Evolutionary conservation across 92 coral and sea anemone species (phyloP).

Genomic region (Umimayanthus kanabou): DNA sequence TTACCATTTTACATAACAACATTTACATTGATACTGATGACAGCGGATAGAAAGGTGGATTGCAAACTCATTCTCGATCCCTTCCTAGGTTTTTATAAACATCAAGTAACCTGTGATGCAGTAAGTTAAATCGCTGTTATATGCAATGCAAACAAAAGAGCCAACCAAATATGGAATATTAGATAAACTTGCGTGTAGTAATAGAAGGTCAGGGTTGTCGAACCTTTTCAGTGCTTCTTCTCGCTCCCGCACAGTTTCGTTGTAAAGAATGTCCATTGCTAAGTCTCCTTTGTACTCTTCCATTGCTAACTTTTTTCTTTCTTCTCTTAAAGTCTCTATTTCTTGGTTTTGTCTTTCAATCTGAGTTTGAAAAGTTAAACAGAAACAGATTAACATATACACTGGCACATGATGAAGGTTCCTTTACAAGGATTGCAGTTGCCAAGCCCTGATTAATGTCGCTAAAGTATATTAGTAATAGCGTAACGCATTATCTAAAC

Average conservation of each 20-base stretch:
- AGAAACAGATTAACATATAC: background rate
- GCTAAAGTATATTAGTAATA: no score
- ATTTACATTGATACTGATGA: no score
- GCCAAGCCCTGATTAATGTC: no score
- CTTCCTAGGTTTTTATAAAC: no score
- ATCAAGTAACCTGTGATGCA: no score
- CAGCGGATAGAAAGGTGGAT: no score
- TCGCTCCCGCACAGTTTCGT: slow-evolving; percentile 68
- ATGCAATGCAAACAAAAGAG: background rate
- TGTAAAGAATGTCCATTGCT: slow-evolving; percentile 67
- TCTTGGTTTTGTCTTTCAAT: slow-evolving; percentile 46
- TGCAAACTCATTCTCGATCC: no score
- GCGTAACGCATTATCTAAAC: background rate
- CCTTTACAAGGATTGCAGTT: background rate
- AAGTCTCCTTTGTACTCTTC: slow-evolving; percentile 64
- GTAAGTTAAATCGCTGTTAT: background rate
- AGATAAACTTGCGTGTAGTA: no score
- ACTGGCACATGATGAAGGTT: background rate
- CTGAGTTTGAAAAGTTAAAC: slow-evolving; percentile 28
- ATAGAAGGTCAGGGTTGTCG: background rate
- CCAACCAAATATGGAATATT: no score
- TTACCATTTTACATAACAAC: no score
- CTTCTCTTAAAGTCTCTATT: slow-evolving; percentile 64
- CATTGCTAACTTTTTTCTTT: slow-evolving; percentile 58
- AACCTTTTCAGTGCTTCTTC: slow-evolving; percentile 78